Evolutionary conservation across 2,113 vertebrate species (phyloP).

Genomic region (Grammomys dolichurus): DNA sequence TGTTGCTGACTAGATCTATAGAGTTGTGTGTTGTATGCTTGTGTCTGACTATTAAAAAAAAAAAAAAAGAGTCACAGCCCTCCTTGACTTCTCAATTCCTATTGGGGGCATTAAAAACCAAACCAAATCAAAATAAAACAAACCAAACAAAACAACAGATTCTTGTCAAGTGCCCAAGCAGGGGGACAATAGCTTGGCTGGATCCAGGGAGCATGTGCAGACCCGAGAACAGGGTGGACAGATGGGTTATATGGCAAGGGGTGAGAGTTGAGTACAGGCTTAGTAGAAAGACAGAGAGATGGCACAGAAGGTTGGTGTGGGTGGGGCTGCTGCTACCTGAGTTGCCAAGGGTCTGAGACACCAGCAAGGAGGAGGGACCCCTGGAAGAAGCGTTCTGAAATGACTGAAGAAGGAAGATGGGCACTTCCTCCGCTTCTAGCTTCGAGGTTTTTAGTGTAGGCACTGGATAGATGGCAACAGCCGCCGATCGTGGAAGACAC

Average conservation of each 20-base stretch:
- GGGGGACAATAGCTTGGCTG: not conserved
- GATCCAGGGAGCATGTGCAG: not conserved
- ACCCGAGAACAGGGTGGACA: accelerated
- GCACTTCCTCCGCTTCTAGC: accelerated
- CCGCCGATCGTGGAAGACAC: not conserved
- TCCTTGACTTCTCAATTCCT: not conserved
- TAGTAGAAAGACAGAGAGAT: not conserved
- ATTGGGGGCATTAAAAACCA: not conserved
- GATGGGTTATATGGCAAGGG: too few relatives aligned
- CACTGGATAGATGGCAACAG: not conserved
- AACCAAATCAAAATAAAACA: not conserved
- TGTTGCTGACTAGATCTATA: not conserved
- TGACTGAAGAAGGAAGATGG: not conserved
- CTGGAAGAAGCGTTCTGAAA: not conserved
- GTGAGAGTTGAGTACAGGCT: not conserved
- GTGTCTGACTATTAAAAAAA: not conserved
- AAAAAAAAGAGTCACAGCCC: not conserved
- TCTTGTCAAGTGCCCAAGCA: not conserved
- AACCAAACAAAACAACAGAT: not conserved
- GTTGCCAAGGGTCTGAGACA: not conserved
- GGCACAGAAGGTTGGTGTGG: accelerated
- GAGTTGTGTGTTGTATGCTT: not conserved
- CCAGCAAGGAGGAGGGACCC: not conserved
- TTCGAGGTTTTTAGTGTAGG: not conserved
- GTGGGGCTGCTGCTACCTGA: too few relatives aligned